These are phyloP conservation scores for Corydoras maculifer DNA, from an alignment of 2,113 vertebrate genomes.

Conservation along the genomic window DNA sequence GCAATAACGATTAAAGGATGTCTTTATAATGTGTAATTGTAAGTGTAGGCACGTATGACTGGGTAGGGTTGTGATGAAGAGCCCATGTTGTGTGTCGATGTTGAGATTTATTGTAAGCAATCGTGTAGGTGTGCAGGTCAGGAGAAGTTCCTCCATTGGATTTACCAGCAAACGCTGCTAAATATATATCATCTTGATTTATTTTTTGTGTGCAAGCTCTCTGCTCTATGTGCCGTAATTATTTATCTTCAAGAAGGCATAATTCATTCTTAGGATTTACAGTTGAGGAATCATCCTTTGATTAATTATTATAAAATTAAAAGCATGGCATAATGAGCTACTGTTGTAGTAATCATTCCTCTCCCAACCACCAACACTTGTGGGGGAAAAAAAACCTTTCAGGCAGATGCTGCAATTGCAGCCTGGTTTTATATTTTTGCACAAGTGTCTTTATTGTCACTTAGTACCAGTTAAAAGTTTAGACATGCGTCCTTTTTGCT, in stretches of 20 bases:
- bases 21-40: slow-evolving; percentile 22
- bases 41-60: slow-evolving; percentile 18
- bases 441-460: no score
- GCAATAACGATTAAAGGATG: background rate
- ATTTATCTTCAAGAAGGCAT: background rate
- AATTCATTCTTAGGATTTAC: background rate
- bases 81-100: background rate
- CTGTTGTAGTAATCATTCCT: background rate
- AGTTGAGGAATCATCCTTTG: background rate
- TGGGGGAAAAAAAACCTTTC: background rate
- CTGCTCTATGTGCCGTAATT: background rate
- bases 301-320: background rate
- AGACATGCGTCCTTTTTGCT: no score
- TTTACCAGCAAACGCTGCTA: background rate
- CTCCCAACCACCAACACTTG: background rate
- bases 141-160: slow-evolving; percentile 1
- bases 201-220: background rate
- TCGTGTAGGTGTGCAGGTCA: slow-evolving; percentile 17
- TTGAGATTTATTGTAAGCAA: slow-evolving; percentile 32
- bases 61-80: slow-evolving; percentile 12
- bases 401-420: background rate
- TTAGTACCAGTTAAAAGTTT: no score
- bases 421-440: background rate
- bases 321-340: background rate
- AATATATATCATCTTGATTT: background rate